Percentiles rank a stretch among this genome's conserved stretches.
These are phyloP conservation scores for Cyprinodon brontotheroides DNA, from an alignment of 2,113 vertebrate genomes.

Conservation along the genomic window DNA sequence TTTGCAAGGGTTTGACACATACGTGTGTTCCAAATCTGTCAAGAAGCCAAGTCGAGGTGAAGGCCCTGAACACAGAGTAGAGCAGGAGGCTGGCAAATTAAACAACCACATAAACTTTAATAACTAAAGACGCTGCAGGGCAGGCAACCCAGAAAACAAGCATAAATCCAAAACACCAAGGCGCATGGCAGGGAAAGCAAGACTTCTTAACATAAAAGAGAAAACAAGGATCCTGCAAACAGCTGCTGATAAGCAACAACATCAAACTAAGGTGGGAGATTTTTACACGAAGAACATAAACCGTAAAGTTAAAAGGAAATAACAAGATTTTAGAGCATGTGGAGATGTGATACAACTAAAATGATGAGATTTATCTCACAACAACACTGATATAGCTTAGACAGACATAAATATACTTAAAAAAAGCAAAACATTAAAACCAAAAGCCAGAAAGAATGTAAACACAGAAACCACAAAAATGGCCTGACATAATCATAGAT, in stretches of 20 bases:
- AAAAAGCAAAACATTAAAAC: not conserved
- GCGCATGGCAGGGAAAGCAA: not conserved
- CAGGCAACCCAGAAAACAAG: constrained; percentile 11
- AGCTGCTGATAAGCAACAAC: not conserved
- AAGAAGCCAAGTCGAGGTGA: not conserved
- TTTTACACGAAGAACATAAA: not conserved
- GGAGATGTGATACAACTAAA: not conserved
- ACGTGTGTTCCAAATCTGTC: constrained; percentile 17
- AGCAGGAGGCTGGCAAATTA: not conserved
- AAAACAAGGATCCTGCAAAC: not conserved
- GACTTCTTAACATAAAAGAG: not conserved
- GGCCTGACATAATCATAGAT: not conserved
- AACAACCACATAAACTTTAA: not conserved
- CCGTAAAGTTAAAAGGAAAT: not conserved
- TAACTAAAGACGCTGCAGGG: not conserved
- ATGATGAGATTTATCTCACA: not conserved
- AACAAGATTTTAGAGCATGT: not conserved
- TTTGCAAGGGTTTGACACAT: constrained; percentile 29
- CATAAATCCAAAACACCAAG: not conserved
- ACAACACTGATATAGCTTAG: not conserved
- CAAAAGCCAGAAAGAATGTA: not conserved
- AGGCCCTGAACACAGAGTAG: not conserved
- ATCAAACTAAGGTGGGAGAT: not conserved
- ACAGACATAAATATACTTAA: not conserved
- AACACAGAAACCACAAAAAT: not conserved